These are phyloP conservation scores for Hydrotaea diabolus DNA, from an alignment of 2,888 invertebrate species.

Conservation along the genomic window DNA sequence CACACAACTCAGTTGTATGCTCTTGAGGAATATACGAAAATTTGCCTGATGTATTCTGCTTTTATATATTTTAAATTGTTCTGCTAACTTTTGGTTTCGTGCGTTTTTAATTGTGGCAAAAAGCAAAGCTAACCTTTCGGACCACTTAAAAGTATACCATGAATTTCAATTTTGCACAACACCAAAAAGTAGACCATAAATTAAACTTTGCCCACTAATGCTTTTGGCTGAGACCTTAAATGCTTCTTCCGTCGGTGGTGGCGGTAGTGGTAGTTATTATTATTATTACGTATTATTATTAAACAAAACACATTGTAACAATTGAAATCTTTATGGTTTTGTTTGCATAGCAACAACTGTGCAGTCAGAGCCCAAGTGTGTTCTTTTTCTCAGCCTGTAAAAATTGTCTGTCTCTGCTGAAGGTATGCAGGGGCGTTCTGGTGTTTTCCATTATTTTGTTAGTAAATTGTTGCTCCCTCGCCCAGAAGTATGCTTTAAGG, in stretches of 20 bases:
- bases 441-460: neutral
- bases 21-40: conserved; percentile 22
- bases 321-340: neutral
- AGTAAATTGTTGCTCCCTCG: neutral
- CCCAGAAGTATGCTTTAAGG: neutral
- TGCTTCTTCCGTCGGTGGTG: neutral
- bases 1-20: conserved; percentile 24
- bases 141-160: conserved; percentile 30
- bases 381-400: too few species aligned
- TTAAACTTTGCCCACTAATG: neutral
- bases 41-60: too few species aligned
- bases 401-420: neutral
- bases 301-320: neutral
- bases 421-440: neutral
- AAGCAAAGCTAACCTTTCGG: neutral
- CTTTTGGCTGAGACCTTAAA: neutral
- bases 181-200: conserved; percentile 22
- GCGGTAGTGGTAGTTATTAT: neutral
- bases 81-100: neutral
- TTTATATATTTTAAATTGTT: too few species aligned
- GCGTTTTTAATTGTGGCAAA: conserved; percentile 9
- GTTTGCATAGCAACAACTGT: neutral
- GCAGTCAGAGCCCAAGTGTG: too few species aligned
- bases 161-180: conserved; percentile 17
- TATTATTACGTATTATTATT: neutral